Conservation (phyloP, 2,888 invertebrate genomes). For the Leistus spinibarbis region DNA sequence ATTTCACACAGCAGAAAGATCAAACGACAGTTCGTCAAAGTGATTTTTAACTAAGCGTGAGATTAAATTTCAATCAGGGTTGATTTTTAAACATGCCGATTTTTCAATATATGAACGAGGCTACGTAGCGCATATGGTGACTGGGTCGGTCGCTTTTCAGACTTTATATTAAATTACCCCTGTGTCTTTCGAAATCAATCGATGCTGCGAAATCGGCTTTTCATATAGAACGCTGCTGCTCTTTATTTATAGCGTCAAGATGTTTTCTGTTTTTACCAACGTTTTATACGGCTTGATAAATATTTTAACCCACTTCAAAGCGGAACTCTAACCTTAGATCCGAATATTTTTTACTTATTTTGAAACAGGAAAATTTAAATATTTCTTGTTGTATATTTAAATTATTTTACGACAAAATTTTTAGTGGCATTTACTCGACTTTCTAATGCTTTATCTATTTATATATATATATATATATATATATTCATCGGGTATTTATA, state of each 20-base stretch:
- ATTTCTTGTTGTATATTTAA: no score
- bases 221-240: neutral
- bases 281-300: no score
- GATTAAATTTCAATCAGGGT: constrained; percentile 43
- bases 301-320: no score
- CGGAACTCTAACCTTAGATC: no score
- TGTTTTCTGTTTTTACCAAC: neutral
- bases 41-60: constrained; percentile 51
- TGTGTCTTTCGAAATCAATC: constrained; percentile 8
- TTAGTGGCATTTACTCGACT: no score
- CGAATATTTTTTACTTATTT: no score
- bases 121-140: neutral
- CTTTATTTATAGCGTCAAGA: neutral
- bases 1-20: constrained; percentile 42
- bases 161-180: constrained; percentile 20
- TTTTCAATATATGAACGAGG: constrained; percentile 1
- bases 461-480: no score
- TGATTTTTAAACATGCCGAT: constrained; percentile 36
- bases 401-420: no score
- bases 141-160: constrained; percentile 18
- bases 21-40: constrained; percentile 46
- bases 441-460: no score
- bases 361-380: no score
- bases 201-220: neutral
- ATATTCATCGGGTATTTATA: neutral